phyloP scores from a whole-genome alignment of 37 sponge, comb jelly and placozoan genomes.

The Ephydatia muelleri region DNA sequence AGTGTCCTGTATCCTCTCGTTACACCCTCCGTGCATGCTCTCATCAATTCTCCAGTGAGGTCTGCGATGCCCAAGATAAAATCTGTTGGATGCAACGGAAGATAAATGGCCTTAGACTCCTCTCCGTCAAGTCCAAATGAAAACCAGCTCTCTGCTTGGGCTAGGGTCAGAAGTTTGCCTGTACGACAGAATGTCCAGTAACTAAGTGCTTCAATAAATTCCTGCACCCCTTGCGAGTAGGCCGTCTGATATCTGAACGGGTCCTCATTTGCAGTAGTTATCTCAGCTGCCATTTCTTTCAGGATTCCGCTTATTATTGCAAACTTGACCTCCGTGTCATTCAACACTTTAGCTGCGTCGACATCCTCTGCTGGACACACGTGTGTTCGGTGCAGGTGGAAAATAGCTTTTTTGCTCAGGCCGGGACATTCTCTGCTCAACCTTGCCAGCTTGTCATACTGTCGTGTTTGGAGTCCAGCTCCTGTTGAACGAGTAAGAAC shows the following conservation, averaged over 20 bases:
- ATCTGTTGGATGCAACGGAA: constrained; percentile 53
- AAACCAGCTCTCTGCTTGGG: constrained; percentile 36
- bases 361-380: neutral
- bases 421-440: constrained; percentile 85
- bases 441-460: constrained; percentile 83
- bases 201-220: constrained; percentile 80
- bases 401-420: constrained; percentile 87
- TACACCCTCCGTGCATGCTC: constrained; percentile 61
- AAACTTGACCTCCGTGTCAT: constrained; percentile 36
- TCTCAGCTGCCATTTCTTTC: constrained; percentile 53
- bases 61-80: constrained; percentile 85
- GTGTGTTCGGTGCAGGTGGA: constrained; percentile 70
- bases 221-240: constrained; percentile 77
- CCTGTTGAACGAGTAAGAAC: constrained; percentile 23
- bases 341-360: constrained; percentile 10
- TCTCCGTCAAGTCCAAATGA: constrained; percentile 11
- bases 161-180: constrained; percentile 29
- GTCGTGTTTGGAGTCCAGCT: constrained; percentile 78
- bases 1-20: constrained; percentile 42
- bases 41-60: constrained; percentile 89
- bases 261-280: constrained; percentile 29
- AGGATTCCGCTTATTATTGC: constrained; percentile 28
- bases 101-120: too few species aligned
- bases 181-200: constrained; percentile 52
- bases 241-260: constrained; percentile 39